phyloP scores from a whole-genome alignment of 1,140 invertebrate genomes.

The Drosophila bifasciata region DNA sequence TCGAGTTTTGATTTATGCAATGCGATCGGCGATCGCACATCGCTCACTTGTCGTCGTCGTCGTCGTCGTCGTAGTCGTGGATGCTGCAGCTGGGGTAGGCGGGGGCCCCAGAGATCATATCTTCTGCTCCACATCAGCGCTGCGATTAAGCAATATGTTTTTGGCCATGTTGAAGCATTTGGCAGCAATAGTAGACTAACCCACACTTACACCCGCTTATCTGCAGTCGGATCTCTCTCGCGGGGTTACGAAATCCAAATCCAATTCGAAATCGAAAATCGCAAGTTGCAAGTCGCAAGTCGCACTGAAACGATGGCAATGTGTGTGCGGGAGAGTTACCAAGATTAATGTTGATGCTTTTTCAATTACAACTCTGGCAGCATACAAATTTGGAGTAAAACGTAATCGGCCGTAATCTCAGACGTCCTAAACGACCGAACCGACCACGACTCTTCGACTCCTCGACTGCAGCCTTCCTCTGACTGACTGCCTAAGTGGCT shows the following conservation, averaged over 20 bases:
- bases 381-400: constrained; percentile 83
- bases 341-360: constrained; percentile 84
- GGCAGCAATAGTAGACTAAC: constrained; percentile 38
- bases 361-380: constrained; percentile 83
- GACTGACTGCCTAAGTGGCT: constrained; percentile 80
- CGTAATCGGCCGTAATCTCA: constrained; percentile 82
- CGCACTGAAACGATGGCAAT: constrained; percentile 45
- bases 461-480: constrained; percentile 34
- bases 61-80: background rate
- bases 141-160: constrained; percentile 75
- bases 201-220: constrained; percentile 70
- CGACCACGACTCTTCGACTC: constrained; percentile 35
- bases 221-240: constrained; percentile 31
- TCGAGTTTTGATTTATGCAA: constrained; percentile 71
- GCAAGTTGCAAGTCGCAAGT: constrained; percentile 18
- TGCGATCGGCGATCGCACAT: constrained; percentile 69
- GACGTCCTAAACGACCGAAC: constrained; percentile 79
- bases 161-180: constrained; percentile 35
- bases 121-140: constrained; percentile 60
- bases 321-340: constrained; percentile 67
- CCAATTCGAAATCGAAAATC: constrained; percentile 54
- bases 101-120: constrained; percentile 30
- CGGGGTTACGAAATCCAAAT: constrained; percentile 48
- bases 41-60: constrained; percentile 61
- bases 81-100: constrained; percentile 12